Conservation (phyloP, 2,888 invertebrate species). For the Watsonalla binaria region DNA sequence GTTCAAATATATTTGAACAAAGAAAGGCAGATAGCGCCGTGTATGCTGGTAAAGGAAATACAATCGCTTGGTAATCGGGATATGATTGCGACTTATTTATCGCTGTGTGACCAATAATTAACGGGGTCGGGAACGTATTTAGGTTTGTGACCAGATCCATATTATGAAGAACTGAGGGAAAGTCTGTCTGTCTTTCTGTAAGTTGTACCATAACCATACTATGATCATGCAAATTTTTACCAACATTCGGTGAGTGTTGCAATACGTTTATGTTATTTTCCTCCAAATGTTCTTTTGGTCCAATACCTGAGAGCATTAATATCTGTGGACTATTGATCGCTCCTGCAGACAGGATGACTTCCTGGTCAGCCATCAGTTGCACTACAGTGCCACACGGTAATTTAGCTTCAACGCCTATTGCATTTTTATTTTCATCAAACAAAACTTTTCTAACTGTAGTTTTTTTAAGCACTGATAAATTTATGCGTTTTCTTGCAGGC, state of each 20-base stretch:
- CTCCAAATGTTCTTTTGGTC: neutral
- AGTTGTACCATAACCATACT: neutral
- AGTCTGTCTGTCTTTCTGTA: neutral
- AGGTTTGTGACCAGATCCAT: slow-evolving; percentile 14
- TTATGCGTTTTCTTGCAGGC: neutral
- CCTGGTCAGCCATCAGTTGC: neutral
- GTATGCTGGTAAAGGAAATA: too few relatives aligned
- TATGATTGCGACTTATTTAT: slow-evolving; percentile 32
- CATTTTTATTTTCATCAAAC: neutral
- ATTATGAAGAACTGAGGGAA: neutral
- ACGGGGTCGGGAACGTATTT: slow-evolving; percentile 34
- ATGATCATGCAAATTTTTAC: neutral
- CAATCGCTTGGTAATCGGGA: slow-evolving; percentile 41
- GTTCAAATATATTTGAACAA: neutral
- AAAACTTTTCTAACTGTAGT: neutral
- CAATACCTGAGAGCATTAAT: slow-evolving; percentile 1
- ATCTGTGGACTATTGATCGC: neutral
- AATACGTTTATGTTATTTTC: neutral
- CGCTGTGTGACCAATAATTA: slow-evolving; percentile 35
- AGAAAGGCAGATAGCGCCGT: neutral
- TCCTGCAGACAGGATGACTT: neutral
- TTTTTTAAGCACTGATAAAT: neutral
- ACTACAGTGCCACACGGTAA: neutral
- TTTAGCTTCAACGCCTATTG: neutral
- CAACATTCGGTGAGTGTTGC: neutral